A percentile compares a stretch with the other conserved stretches of the same genome.
Conservation (phyloP, 2,888 invertebrate species). For the Zootermopsis nevadensis region DNA sequence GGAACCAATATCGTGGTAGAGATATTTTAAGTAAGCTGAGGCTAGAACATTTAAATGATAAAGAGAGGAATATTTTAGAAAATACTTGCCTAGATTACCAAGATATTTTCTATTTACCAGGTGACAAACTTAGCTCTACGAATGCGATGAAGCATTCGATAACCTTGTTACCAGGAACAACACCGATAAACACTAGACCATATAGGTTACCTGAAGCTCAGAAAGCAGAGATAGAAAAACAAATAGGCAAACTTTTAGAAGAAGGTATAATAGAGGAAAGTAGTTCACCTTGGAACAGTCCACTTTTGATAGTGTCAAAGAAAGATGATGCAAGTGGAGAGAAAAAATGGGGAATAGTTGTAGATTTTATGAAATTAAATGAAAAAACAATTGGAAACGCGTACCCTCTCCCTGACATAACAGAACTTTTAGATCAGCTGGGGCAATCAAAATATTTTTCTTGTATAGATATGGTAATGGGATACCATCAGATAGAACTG, state of each 20-base stretch:
- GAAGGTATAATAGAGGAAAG: neutral
- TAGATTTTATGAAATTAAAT: neutral
- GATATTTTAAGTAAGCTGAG: neutral
- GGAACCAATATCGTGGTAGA: neutral
- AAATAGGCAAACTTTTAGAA: neutral
- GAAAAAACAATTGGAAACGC: constrained; percentile 1
- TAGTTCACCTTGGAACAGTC: neutral
- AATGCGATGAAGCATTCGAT: neutral
- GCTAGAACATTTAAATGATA: neutral
- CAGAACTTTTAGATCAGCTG: neutral
- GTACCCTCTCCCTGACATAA: constrained; percentile 8
- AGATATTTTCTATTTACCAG: neutral
- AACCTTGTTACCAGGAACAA: neutral
- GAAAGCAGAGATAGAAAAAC: neutral
- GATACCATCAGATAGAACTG: neutral
- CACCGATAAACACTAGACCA: neutral
- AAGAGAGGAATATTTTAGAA: neutral
- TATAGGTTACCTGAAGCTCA: neutral
- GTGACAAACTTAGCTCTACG: neutral
- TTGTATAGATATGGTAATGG: too few species aligned
- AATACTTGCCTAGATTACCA: neutral
- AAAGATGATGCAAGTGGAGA: neutral
- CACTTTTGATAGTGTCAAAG: neutral
- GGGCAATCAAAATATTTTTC: too few species aligned
- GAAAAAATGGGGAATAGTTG: neutral